Evolutionary conservation across 1,140 invertebrate genomes (phyloP), one percentile per base, ranked within the genome.

Genomic region (Chymomyza costata): DNA sequence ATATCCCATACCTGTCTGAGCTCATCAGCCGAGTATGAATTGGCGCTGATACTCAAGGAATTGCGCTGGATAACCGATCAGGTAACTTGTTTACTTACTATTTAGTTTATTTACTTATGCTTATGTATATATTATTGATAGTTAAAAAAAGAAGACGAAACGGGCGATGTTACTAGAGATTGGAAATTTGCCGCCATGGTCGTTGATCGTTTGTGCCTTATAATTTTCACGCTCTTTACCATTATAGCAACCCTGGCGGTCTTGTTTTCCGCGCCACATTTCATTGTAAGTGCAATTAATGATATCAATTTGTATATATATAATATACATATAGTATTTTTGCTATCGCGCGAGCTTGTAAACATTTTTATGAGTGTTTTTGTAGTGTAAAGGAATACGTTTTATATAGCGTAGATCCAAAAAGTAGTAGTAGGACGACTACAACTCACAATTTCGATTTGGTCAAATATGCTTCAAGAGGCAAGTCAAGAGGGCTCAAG

Each of bases 141-240:
- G 88, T 91, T 97, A 87, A 91, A 94, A 86, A 93, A 93, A 86
- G 94, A 95, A 71, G 95, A 97, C 86, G 92, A 95, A 86, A 91
- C 92, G 62, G 90, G 92, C 71, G 95, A 95, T 85, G 90, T 96
- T 83, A 94, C 93, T 81, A 93, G 93, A 87, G 97, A 99, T 88
- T 99, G 98, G 97, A 98, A 98, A 89, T 99, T 99, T 88, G 98
- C 98, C 71, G 97, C 97, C 84, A 99, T 98, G 96, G 97, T 99
- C 86, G 96, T 99, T 84, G 97, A 99, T 90, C 92, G 97, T 87
- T 91, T 98, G 88, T 99, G 97, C 92, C 94, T 99, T 91, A 97
- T 98, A 89, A 93, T 98, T 88, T 99, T 99, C 91, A 96, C 96
- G 78, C 90, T 97, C 86, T 98, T 99, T 90, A 98, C 97, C 84